Evolutionary conservation across 2,797 vertebrate genomes (phyloP), one percentile per base, ranked within the genome.

Genomic region (Perodicticus potto): DNA sequence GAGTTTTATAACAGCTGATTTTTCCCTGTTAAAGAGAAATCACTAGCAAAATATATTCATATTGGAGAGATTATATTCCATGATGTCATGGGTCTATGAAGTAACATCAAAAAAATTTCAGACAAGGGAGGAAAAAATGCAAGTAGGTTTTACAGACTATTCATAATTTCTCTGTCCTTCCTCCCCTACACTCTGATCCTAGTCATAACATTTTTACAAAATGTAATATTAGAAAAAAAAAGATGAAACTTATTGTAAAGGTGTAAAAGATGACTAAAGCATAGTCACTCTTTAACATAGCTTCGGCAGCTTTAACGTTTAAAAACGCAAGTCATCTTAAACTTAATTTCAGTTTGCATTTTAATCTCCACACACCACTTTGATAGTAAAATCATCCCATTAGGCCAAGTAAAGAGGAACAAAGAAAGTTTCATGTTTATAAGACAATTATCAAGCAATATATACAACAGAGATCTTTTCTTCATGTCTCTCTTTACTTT

Each of bases 191-290:
- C 7, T 92, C 45, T 67, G 63, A 94, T 78, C 4, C 55, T 77
- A 2, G 53, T 92, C 16, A 86, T 72, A 73, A 59, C 27, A 78
- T 34, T 78, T 87, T 91, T 92, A 80, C 1, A 95, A 92, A 94
- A 89, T 73, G n/a, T 45, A 94, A 27, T 43, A n/a, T n/a, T n/a
- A n/a, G n/a, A 3, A 13, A 72, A 53, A 61, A 95, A 78, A 11
- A 16, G 12, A 59, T 59, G 80, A 76, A 76, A 92, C 34, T 72
- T 49, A 78, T 32, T 76, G 32, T 45, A 63, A 63, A 94, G 4
- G 5, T 70, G 7, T 20, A 59, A 91, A 76, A 76, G 22, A 86
- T 90, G 92, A 83, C 61, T 61, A 63, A 93, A 61, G 27, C 49
- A 82, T 19, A 37, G 70, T 59, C 25, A 87, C 2, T 57, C 13